Evolutionary conservation across 2,888 invertebrate genomes (phyloP), one percentile per base, ranked within the genome.

Genomic region (Venusia cambrica): DNA sequence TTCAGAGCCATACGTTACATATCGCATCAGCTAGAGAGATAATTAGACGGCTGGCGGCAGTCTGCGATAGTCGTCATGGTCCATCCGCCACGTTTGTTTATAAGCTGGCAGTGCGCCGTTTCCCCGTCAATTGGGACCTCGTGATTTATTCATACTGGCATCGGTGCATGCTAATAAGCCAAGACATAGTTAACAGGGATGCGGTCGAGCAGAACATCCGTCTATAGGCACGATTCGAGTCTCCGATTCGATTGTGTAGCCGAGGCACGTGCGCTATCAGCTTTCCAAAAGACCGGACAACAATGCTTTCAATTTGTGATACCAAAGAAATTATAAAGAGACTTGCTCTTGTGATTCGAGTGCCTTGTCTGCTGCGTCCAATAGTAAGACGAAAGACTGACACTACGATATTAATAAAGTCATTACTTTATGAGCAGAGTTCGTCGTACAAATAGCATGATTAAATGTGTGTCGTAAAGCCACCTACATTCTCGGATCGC

Each of bases 91-190:
- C 62, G 59, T 54, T 69, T 61, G 69, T 70, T 75, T 73, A 70
- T 69, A 33, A 60, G 58, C 67, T 68, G 72, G 71, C 69, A 69
- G 51, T 53, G 54, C 56, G 50, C 52, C 54, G 61, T 65, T 62
- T 67, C 59, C 60, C 61, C 56, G 70, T 67, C 73, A 68, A 55
- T 56, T 54, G 65, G 68, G 69, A 64, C 62, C 51, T 40, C 44
- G 51, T 75, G 64, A 75, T 74, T 68, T 64, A 78, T 78, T 60
- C 62, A 58, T 45, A 45, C 51, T 60, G 54, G 57, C 66, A 57
- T 39, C 38, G 15, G 43, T 63, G 71, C 67, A 75, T 76, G 59
- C 54, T 74, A 76, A 79, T 65, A 58, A 63, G 63, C 42, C 37
- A 49, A 51, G 49, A 19, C 38, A 35, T 40, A 34, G 47, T 43